A percentile compares a stretch with the other conserved stretches of the same genome.
Conservation (phyloP, 1,140 invertebrate species). For the Pachyrhynchus sulphureomaculatus region DNA sequence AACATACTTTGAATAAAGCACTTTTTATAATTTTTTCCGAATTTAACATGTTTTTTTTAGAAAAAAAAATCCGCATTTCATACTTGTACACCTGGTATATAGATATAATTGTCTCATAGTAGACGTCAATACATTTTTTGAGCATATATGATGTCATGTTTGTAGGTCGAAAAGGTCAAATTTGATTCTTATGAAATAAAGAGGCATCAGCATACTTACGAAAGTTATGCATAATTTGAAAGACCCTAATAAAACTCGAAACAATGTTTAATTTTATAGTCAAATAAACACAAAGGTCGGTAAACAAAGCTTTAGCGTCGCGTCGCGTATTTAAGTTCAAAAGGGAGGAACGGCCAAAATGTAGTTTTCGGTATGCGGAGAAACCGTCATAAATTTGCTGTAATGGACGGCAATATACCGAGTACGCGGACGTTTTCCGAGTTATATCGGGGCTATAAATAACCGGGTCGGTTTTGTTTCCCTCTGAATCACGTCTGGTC, state of each 20-base stretch:
- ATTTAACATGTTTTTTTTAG: too few species aligned
- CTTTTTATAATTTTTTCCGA: too few species aligned
- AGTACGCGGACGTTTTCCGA: conserved; percentile 17
- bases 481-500: conserved; percentile 2
- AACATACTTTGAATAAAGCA: too few species aligned
- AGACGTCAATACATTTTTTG: too few species aligned
- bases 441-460: conserved; percentile 19
- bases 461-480: conserved; percentile 15
- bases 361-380: conserved; percentile 13
- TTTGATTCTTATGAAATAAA: too few species aligned
- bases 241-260: neutral
- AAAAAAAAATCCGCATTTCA: too few species aligned
- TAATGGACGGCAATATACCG: conserved; percentile 24
- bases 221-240: too few species aligned
- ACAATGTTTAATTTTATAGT: conserved; percentile 15
- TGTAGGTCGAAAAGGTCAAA: too few species aligned
- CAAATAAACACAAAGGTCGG: conserved; percentile 1
- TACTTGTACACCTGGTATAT: too few species aligned
- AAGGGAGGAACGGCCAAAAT: conserved; percentile 8
- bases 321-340: conserved; percentile 10
- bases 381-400: conserved; percentile 16
- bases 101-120: too few species aligned
- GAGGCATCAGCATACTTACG: too few species aligned
- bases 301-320: conserved; percentile 13
- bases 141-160: too few species aligned